These are phyloP conservation scores for Erynnis tages DNA, from an alignment of 2,888 invertebrate species.

Conservation along the genomic window DNA sequence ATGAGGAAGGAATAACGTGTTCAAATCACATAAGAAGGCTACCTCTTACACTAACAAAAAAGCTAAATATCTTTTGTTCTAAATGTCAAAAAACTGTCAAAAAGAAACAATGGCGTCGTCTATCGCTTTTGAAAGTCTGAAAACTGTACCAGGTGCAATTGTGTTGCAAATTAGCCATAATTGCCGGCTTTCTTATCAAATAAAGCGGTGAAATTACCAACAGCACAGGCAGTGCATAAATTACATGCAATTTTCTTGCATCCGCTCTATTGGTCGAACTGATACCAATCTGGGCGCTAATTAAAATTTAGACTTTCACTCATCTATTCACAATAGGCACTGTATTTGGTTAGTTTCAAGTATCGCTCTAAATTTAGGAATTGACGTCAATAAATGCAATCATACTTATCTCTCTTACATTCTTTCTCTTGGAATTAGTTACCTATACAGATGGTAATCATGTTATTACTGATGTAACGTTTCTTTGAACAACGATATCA, in stretches of 20 bases:
- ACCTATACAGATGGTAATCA: neutral
- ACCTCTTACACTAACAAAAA: no score
- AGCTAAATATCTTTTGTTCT: neutral
- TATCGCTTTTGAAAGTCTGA: slow-evolving; percentile 10
- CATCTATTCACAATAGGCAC: neutral
- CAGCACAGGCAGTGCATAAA: slow-evolving; percentile 47
- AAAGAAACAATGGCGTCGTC: neutral
- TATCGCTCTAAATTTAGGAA: neutral
- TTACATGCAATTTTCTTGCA: slow-evolving; percentile 43
- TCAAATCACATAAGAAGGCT: no score
- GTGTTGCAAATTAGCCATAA: slow-evolving; percentile 34
- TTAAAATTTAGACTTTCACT: slow-evolving; percentile 21
- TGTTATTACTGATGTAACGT: neutral
- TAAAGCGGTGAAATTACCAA: slow-evolving; percentile 47
- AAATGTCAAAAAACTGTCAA: neutral
- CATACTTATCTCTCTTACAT: neutral
- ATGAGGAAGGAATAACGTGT: no score
- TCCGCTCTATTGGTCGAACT: slow-evolving; percentile 34
- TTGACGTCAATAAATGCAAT: neutral
- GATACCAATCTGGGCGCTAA: slow-evolving; percentile 32
- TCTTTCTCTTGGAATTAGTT: neutral
- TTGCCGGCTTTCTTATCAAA: slow-evolving; percentile 54
- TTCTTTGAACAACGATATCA: neutral
- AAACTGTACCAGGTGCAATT: slow-evolving; percentile 8
- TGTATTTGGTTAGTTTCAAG: neutral